Conservation (phyloP, 2,113 vertebrate genomes). For the Misgurnus anguillicaudatus region DNA sequence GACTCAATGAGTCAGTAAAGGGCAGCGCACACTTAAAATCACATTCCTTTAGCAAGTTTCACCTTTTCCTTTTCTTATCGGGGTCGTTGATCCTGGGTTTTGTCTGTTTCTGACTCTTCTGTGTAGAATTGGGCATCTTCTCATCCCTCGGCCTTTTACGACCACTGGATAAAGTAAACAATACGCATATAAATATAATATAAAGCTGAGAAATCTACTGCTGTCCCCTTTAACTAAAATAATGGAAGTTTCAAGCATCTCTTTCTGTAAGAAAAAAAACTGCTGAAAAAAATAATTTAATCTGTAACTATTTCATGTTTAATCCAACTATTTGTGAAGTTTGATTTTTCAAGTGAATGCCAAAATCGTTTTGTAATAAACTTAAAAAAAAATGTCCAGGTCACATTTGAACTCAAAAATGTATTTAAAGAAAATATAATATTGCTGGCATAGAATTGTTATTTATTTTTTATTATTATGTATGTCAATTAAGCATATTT, state of each 20-base stretch:
- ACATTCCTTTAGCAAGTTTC: constrained; percentile 66
- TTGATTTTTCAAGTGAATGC: background rate
- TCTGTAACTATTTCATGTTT: background rate
- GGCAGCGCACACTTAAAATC: background rate
- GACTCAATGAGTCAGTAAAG: background rate
- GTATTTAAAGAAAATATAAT: no score
- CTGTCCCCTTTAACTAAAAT: no score
- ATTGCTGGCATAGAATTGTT: no score
- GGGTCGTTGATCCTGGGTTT: constrained; percentile 88
- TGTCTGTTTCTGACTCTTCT: constrained; percentile 83
- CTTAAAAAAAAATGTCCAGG: no score
- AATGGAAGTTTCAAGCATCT: no score
- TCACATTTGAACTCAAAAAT: no score
- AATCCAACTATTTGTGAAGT: background rate
- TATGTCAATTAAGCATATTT: no score
- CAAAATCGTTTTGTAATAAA: background rate
- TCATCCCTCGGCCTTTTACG: constrained; percentile 89
- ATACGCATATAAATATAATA: background rate
- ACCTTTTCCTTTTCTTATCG: constrained; percentile 98
- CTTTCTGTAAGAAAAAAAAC: no score
- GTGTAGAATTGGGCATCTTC: constrained; percentile 82
- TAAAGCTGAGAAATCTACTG: no score
- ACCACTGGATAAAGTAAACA: constrained; percentile 57
- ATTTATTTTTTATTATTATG: no score
- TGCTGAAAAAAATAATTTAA: no score